Evolutionary conservation across 2,888 invertebrate genomes (phyloP), one percentile per base, ranked within the genome.

Genomic region (Myopa tessellatipennis): DNA sequence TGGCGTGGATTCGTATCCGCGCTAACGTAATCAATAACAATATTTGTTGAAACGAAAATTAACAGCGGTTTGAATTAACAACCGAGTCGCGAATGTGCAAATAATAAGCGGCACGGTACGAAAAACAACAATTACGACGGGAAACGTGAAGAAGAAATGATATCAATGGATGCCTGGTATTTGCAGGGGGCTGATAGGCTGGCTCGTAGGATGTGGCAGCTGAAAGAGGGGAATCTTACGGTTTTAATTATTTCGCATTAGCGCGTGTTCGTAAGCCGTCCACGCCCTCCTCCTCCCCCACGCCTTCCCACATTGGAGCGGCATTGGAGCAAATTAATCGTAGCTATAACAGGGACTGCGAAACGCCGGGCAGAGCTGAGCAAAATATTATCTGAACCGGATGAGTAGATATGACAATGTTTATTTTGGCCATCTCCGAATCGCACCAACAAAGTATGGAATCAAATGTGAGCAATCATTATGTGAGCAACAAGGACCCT

Each of bases 21-120:
- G 74, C 74, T 73, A 67, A 68, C 71, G 67, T 69, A 77, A 80
- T 79, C 78, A 80, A 80, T 77, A 74, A 78, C 72, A 78, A 61
- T 78, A 75, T 80, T 79, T 80, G 79, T 80, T 79, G 58, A 77
- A 80, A 38, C 78, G 78, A 63, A 58, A 70, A 70, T 26, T 61
- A 50, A 50, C n/a, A 55, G n/a, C 72, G 36, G n/a, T 60, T 40
- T 4, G 34, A 16, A 50, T 5, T 40, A 18, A 8, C 8, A n/a
- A 38, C 12, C 7, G 34, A 34, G 26, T 52, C 60, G 34, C 55
- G 34, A 70, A 60, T 58, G 60, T n/a, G 71, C 60, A 71, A 58
- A 60, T 71, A 71, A 71, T 16, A 58, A 38, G 36, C 45, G 16
- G 8, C 72, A 18, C 12, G 60, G n/a, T 36, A 40, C 26, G 12